Evolutionary conservation across 2,888 invertebrate species (phyloP).

Genomic region (Aleiodes alternator): DNA sequence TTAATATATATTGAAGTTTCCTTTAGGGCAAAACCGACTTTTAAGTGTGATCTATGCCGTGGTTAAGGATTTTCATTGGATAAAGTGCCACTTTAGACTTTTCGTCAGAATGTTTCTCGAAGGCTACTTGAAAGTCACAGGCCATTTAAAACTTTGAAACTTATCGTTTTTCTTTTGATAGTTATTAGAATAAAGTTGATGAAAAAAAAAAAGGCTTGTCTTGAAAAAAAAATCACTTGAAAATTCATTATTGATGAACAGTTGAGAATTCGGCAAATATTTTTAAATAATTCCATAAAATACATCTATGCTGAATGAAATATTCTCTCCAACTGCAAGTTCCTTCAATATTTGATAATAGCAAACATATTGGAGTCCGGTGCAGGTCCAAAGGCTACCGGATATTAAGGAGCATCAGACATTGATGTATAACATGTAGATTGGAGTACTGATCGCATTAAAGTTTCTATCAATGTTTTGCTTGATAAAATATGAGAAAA

Average conservation of each 20-base stretch:
- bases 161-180: conserved; percentile 3
- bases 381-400: background rate
- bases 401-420: conserved; percentile 19
- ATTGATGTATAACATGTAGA: conserved; percentile 5
- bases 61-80: conserved; percentile 32
- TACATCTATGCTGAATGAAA: background rate
- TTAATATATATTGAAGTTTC: conserved; percentile 18
- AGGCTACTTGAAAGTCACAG: conserved; percentile 17
- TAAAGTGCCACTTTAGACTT: conserved; percentile 31
- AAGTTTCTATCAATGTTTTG: background rate
- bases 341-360: conserved; percentile 16
- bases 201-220: background rate
- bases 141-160: conserved; percentile 23
- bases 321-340: background rate
- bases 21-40: conserved; percentile 10
- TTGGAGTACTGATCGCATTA: background rate
- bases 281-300: too few species aligned
- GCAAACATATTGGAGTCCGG: background rate
- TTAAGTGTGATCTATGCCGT: conserved; percentile 15
- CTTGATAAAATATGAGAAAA: background rate
- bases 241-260: background rate
- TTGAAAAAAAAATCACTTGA: background rate
- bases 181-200: conserved; percentile 8
- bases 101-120: conserved; percentile 22
- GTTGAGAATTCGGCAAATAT: background rate